These are phyloP conservation scores for Amblyraja radiata DNA, from an alignment of 2,797 vertebrate species.

Conservation along the genomic window DNA sequence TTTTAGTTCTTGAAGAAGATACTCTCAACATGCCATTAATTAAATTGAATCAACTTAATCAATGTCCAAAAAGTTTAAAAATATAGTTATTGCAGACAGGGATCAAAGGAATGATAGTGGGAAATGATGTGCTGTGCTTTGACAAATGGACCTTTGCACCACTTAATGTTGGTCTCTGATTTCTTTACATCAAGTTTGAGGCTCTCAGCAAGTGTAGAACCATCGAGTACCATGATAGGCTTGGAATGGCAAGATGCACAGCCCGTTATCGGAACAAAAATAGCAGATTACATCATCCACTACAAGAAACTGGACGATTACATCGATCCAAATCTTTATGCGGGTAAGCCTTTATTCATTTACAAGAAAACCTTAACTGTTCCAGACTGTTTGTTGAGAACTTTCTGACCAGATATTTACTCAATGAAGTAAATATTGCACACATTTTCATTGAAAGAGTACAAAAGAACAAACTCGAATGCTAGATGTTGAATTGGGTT, in stretches of 20 bases:
- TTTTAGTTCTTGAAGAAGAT: background rate
- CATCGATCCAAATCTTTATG: constrained; percentile 88
- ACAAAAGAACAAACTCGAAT: too few relatives aligned
- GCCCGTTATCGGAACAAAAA: constrained; percentile 84
- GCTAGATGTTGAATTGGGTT: background rate
- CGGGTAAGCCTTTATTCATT: constrained; percentile 61
- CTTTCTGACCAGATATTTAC: background rate
- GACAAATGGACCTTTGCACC: background rate
- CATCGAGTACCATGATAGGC: constrained; percentile 89
- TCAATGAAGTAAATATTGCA: background rate
- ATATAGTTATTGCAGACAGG: background rate
- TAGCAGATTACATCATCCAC: constrained; percentile 90
- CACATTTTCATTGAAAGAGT: background rate
- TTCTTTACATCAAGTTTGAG: constrained; percentile 61
- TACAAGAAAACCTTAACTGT: background rate
- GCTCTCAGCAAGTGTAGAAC: constrained; percentile 79
- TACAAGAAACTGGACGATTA: constrained; percentile 94
- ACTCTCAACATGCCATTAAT: background rate
- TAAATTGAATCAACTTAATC: background rate
- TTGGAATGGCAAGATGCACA: constrained; percentile 93
- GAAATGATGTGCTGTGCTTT: background rate
- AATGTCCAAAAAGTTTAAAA: background rate
- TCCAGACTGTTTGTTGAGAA: background rate
- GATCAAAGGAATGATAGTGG: too few relatives aligned
- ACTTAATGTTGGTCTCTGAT: constrained; percentile 5